These are phyloP conservation scores for Riparia riparia DNA, from an alignment of 2,113 vertebrate species.

Conservation along the genomic window DNA sequence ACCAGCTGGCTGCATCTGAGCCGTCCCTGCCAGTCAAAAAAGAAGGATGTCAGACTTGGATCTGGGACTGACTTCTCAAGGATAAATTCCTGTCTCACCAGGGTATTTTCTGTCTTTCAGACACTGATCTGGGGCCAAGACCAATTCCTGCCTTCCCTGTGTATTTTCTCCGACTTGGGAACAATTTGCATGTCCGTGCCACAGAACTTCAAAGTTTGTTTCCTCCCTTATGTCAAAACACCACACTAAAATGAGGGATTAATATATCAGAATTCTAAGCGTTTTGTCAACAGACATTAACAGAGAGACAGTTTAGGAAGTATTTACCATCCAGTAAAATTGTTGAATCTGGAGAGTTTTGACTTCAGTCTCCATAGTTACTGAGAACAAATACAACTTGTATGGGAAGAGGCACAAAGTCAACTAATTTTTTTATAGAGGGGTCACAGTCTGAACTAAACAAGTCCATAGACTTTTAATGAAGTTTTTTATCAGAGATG, in stretches of 20 bases:
- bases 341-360: not conserved
- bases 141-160: not conserved
- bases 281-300: not conserved
- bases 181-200: not conserved
- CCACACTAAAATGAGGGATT: not conserved
- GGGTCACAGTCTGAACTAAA: not conserved
- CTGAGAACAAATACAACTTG: not conserved
- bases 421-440: not conserved
- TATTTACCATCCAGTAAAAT: not conserved
- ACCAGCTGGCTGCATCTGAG: accelerated
- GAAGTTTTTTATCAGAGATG: not conserved
- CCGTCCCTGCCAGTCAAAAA: not conserved
- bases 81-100: not conserved
- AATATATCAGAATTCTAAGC: not conserved
- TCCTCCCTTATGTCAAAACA: not conserved
- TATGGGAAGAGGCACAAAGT: not conserved
- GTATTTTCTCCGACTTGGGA: not conserved
- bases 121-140: not conserved
- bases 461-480: not conserved
- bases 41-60: not conserved
- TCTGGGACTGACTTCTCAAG: not conserved
- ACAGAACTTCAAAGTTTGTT: not conserved
- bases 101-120: not conserved
- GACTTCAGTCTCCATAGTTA: constrained; percentile 10
- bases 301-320: not conserved